These are phyloP conservation scores for Machaerirhynchus nigripectus DNA, from an alignment of 2,113 vertebrate genomes.

Conservation along the genomic window DNA sequence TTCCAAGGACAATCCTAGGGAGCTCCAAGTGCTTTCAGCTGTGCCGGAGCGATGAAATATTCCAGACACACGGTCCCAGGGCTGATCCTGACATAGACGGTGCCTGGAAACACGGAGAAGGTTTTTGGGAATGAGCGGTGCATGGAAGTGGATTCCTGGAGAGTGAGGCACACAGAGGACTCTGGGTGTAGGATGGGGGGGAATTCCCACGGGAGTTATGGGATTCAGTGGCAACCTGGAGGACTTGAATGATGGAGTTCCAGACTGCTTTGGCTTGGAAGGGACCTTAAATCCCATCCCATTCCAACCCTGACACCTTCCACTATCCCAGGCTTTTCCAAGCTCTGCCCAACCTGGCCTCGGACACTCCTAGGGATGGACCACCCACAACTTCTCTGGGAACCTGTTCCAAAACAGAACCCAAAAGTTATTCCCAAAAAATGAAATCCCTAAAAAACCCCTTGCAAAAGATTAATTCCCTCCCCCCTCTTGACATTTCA, in stretches of 20 bases:
- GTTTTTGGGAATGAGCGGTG: background rate
- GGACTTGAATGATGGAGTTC: background rate
- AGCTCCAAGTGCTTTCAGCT: conserved; percentile 64
- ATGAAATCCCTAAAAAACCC: background rate
- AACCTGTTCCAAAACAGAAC: background rate
- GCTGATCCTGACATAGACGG: background rate
- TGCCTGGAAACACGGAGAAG: conserved; percentile 33
- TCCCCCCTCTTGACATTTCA: background rate
- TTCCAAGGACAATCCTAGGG: background rate
- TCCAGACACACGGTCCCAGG: conserved; percentile 41
- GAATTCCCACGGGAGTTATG: background rate
- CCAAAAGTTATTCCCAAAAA: accelerated
- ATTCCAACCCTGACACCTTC: background rate
- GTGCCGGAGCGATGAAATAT: conserved; percentile 56
- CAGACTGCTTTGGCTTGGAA: background rate
- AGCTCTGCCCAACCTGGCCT: background rate
- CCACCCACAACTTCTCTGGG: background rate
- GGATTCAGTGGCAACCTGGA: background rate
- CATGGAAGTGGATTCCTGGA: background rate
- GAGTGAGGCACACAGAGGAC: background rate
- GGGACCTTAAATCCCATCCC: background rate
- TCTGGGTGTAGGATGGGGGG: background rate
- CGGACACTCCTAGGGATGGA: background rate
- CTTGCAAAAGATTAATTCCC: background rate
- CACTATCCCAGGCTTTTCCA: background rate